A percentile compares a stretch with the other conserved stretches of the same genome.
These are phyloP conservation scores for Drosophila nigrodunni DNA, from an alignment of 1,140 invertebrate genomes.

Conservation along the genomic window DNA sequence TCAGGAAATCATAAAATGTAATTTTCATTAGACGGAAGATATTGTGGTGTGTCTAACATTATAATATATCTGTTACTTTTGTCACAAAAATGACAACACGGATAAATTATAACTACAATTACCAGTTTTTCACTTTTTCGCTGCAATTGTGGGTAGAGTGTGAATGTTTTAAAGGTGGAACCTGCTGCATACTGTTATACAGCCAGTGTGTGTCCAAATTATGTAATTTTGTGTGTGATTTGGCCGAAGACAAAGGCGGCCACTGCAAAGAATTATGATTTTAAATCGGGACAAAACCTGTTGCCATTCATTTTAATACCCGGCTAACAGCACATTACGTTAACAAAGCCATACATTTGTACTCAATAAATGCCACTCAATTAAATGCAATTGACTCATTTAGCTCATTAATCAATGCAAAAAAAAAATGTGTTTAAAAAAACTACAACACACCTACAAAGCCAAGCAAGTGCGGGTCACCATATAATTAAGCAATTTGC, in stretches of 20 bases:
- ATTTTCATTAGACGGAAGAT: constrained; percentile 76
- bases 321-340: constrained; percentile 25
- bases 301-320: constrained; percentile 24
- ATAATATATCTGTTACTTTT: constrained; percentile 61
- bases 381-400: constrained; percentile 55
- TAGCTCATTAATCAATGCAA: constrained; percentile 61
- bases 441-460: constrained; percentile 23
- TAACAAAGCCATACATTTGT: constrained; percentile 41
- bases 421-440: too few species aligned
- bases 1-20: constrained; percentile 73
- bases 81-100: constrained; percentile 48
- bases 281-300: constrained; percentile 1
- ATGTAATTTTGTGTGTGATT: constrained; percentile 55
- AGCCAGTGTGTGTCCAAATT: constrained; percentile 36
- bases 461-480: constrained; percentile 50
- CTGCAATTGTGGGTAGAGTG: constrained; percentile 65
- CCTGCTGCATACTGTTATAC: constrained; percentile 22
- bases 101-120: constrained; percentile 53
- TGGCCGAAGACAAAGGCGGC: constrained; percentile 30
- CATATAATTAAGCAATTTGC: constrained; percentile 70
- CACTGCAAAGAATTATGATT: constrained; percentile 17
- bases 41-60: constrained; percentile 53
- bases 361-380: constrained; percentile 52
- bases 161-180: constrained; percentile 58
- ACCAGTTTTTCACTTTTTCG: constrained; percentile 43